These are phyloP conservation scores for Drosophila birchii DNA, from an alignment of 2,888 invertebrate genomes.

Conservation along the genomic window DNA sequence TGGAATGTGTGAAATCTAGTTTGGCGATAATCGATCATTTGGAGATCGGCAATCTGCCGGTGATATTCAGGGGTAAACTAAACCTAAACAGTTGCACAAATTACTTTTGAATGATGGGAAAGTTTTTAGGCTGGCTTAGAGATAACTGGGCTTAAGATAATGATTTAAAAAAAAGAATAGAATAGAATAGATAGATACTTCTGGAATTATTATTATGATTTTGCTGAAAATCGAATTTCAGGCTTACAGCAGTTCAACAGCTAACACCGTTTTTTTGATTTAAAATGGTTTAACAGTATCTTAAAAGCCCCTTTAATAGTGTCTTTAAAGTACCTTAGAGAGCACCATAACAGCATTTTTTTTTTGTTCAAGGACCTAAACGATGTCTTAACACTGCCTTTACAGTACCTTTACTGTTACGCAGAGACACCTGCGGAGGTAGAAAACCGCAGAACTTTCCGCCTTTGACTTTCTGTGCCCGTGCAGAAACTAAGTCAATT, in stretches of 20 bases:
- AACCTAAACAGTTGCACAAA: constrained; percentile 7
- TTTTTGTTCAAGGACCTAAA: background rate
- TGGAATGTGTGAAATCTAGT: constrained; percentile 69
- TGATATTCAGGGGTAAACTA: background rate
- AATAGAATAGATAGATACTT: too few relatives aligned
- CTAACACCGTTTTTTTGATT: too few relatives aligned
- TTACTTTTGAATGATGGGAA: constrained; percentile 4
- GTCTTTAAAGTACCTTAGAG: too few relatives aligned
- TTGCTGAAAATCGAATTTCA: background rate
- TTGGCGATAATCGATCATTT: constrained; percentile 72
- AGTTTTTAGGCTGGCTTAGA: background rate
- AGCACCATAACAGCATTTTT: too few relatives aligned
- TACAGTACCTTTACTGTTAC: background rate
- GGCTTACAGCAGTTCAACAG: background rate
- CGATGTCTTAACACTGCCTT: background rate
- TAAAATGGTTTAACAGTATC: too few relatives aligned
- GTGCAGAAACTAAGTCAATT: constrained; percentile 33
- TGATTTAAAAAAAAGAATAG: background rate
- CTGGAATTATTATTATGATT: background rate
- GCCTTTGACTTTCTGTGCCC: constrained; percentile 8
- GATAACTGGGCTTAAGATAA: background rate
- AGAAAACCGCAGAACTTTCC: constrained; percentile 18
- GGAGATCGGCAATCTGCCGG: constrained; percentile 35
- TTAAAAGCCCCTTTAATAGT: background rate
- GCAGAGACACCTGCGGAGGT: constrained; percentile 20